Evolutionary conservation across 2,113 vertebrate genomes (phyloP).

Genomic region (Thunnus maccoyii): DNA sequence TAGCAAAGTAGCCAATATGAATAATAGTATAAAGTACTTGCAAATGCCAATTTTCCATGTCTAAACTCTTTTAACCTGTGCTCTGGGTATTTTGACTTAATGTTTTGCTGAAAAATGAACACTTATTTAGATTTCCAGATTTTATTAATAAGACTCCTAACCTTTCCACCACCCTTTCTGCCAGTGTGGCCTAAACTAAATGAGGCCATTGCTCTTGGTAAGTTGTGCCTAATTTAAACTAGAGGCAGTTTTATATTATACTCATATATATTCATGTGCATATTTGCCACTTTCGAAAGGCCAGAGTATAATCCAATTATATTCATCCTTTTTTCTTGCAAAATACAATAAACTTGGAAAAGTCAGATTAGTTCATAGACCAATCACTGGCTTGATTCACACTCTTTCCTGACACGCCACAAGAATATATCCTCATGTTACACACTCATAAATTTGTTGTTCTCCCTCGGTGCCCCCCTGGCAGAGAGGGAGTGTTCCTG

Average conservation of each 20-base stretch:
- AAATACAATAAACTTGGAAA: constrained; percentile 20
- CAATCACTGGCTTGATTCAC: constrained; percentile 27
- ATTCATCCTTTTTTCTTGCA: constrained; percentile 8
- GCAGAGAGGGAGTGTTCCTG: constrained; percentile 34
- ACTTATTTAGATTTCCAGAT: constrained; percentile 35
- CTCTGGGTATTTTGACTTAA: not conserved
- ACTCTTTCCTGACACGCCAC: constrained; percentile 4
- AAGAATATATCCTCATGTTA: constrained; percentile 16
- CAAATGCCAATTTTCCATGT: not conserved
- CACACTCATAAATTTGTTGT: constrained; percentile 19
- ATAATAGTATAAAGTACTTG: not conserved
- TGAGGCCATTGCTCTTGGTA: constrained; percentile 44
- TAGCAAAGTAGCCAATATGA: not conserved
- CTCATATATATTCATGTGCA: constrained; percentile 39
- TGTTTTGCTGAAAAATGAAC: constrained; percentile 20
- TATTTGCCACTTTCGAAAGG: constrained; percentile 42
- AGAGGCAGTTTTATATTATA: constrained; percentile 7
- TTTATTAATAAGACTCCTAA: constrained; percentile 47
- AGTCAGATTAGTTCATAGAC: constrained; percentile 28
- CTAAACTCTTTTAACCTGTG: constrained; percentile 6
- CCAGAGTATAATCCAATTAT: constrained; percentile 49
- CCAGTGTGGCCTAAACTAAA: constrained; percentile 29
- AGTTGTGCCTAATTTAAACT: constrained; percentile 40
- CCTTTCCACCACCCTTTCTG: constrained; percentile 35
- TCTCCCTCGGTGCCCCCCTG: constrained; percentile 23